phyloP scores from a whole-genome alignment of 2,888 invertebrate genomes.

The Thelaira solivaga region DNA sequence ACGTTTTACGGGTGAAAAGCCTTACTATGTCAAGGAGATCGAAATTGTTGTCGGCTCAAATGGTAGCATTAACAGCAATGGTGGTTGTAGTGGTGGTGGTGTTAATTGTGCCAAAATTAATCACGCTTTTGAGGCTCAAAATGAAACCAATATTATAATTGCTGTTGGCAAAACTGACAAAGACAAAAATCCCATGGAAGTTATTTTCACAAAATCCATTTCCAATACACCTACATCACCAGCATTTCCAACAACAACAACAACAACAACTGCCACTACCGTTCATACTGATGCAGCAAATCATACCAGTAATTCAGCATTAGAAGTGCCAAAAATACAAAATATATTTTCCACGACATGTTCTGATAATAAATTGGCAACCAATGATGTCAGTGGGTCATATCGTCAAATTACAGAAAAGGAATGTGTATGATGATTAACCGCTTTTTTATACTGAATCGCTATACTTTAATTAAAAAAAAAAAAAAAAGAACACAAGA shows the following conservation, averaged over 20 bases:
- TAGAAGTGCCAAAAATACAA: slow-evolving; percentile 52
- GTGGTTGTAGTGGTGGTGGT: slow-evolving; percentile 53
- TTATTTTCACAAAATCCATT: slow-evolving; percentile 66
- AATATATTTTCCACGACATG: slow-evolving; percentile 57
- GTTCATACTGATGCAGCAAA: slow-evolving; percentile 9
- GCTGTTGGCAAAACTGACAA: slow-evolving; percentile 61
- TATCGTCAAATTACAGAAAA: slow-evolving; percentile 69
- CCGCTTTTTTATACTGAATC: background rate
- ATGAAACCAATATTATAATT: slow-evolving; percentile 65
- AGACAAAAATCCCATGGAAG: slow-evolving; percentile 66
- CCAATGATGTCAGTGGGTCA: slow-evolving; percentile 66
- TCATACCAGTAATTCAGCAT: slow-evolving; percentile 23
- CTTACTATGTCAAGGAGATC: slow-evolving; percentile 77
- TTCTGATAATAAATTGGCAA: slow-evolving; percentile 16
- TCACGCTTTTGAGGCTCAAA: slow-evolving; percentile 71
- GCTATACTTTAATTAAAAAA: background rate
- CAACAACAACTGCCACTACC: background rate
- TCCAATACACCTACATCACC: slow-evolving; percentile 3
- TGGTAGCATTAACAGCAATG: slow-evolving; percentile 45
- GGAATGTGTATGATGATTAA: slow-evolving; percentile 65
- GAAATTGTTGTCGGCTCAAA: slow-evolving; percentile 62
- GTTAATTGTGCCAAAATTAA: slow-evolving; percentile 69
- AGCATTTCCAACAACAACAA: background rate
- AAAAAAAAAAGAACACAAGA: no score
- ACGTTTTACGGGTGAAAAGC: slow-evolving; percentile 80